Evolutionary conservation across 2,888 invertebrate genomes (phyloP).

Genomic region (Embidobia sp.): DNA sequence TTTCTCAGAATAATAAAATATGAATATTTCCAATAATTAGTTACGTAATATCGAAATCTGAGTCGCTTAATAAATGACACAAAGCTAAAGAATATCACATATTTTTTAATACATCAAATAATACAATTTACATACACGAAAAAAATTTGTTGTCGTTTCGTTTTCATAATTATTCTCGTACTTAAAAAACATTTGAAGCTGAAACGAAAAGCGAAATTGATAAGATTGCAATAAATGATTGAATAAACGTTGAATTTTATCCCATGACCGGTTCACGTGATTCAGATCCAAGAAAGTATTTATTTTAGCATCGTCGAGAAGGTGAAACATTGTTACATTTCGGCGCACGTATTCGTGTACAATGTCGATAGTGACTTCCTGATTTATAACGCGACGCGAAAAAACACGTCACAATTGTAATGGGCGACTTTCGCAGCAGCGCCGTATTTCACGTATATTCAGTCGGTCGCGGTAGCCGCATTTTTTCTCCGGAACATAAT

Average conservation of each 20-base stretch:
- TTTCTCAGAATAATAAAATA: no score
- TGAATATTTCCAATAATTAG: no score
- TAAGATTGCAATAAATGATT: no score
- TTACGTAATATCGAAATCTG: no score
- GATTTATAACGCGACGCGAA: slow-evolving; percentile 32
- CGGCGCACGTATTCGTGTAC: slow-evolving; percentile 25
- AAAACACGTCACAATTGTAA: slow-evolving; percentile 40
- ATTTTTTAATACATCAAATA: no score
- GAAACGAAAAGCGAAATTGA: not conserved
- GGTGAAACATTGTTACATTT: slow-evolving; percentile 37
- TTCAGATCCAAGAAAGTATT: slow-evolving; percentile 15
- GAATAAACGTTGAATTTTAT: no score
- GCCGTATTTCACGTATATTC: slow-evolving; percentile 40
- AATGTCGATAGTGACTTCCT: slow-evolving; percentile 37
- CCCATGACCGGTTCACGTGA: slow-evolving; percentile 4
- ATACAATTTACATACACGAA: no score
- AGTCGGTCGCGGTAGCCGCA: slow-evolving; percentile 30
- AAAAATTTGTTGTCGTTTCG: no score
- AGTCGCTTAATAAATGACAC: no score
- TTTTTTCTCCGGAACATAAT: slow-evolving; percentile 44
- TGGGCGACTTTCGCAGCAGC: slow-evolving; percentile 41
- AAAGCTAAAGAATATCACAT: no score
- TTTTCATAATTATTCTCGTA: no score
- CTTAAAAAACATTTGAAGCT: not conserved
- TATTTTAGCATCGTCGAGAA: slow-evolving; percentile 16